Evolutionary conservation across 2,797 vertebrate genomes (phyloP).

Genomic region (Apogon hyalosoma): DNA sequence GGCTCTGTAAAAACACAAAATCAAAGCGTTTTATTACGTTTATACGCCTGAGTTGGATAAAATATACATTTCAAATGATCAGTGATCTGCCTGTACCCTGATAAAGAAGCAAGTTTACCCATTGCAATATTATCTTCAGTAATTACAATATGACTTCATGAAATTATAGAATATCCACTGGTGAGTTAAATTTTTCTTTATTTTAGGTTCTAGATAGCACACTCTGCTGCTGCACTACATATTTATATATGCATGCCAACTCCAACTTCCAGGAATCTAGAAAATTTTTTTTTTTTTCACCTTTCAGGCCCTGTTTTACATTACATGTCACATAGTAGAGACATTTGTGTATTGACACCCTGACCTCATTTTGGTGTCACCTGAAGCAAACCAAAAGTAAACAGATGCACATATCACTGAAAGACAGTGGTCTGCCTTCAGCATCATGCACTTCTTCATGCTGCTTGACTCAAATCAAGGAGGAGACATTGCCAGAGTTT

Average conservation of each 20-base stretch:
- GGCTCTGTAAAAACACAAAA: too few relatives aligned
- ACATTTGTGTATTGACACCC: slow-evolving; percentile 50
- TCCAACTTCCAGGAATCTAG: slow-evolving; percentile 7
- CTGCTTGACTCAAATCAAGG: slow-evolving; percentile 68
- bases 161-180: too few relatives aligned
- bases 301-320: slow-evolving; percentile 10
- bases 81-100: too few relatives aligned
- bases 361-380: slow-evolving; percentile 63
- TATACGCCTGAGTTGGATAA: too few relatives aligned
- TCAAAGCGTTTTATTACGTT: too few relatives aligned
- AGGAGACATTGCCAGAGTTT: slow-evolving; percentile 76
- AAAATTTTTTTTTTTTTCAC: slow-evolving; percentile 2
- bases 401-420: slow-evolving; percentile 52
- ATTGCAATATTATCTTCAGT: too few relatives aligned
- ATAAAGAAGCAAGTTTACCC: too few relatives aligned
- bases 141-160: too few relatives aligned
- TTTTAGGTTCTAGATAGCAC: too few relatives aligned
- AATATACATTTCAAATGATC: too few relatives aligned
- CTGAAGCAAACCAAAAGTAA: slow-evolving; percentile 60
- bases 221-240: too few relatives aligned
- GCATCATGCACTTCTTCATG: slow-evolving; percentile 50
- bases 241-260: neutral
- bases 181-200: too few relatives aligned
- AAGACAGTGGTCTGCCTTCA: slow-evolving; percentile 62
- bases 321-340: slow-evolving; percentile 22